Conservation (phyloP, 2,888 invertebrate species). For the Himalopsyche japonica region DNA sequence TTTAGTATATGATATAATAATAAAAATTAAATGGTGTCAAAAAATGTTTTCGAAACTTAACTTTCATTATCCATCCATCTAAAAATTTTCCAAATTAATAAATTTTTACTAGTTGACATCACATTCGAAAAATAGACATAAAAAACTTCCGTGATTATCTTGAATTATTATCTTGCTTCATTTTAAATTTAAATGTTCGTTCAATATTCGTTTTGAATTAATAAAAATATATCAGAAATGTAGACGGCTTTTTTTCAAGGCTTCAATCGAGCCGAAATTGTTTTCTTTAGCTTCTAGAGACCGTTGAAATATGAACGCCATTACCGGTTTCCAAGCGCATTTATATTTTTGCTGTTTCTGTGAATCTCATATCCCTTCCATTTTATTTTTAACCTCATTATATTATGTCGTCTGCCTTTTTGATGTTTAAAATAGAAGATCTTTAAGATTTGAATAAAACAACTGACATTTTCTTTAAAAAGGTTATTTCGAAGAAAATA, state of each 20-base stretch:
- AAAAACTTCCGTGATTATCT: too few species aligned
- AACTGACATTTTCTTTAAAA: not conserved
- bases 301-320: not conserved
- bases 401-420: not conserved
- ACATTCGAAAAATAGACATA: too few species aligned
- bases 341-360: not conserved
- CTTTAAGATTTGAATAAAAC: not conserved
- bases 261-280: not conserved
- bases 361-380: not conserved
- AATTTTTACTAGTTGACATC: too few species aligned
- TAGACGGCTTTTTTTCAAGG: not conserved
- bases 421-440: not conserved
- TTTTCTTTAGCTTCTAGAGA: not conserved
- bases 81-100: too few species aligned
- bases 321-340: not conserved
- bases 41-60: too few species aligned
- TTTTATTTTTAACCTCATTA: not conserved
- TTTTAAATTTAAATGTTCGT: too few species aligned
- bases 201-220: not conserved
- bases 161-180: too few species aligned
- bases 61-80: too few species aligned
- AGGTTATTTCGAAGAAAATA: not conserved
- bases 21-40: too few species aligned
- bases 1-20: too few species aligned
- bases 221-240: not conserved